These are phyloP conservation scores for Buceros bicornis DNA, from an alignment of 2,797 vertebrate genomes.

Conservation along the genomic window DNA sequence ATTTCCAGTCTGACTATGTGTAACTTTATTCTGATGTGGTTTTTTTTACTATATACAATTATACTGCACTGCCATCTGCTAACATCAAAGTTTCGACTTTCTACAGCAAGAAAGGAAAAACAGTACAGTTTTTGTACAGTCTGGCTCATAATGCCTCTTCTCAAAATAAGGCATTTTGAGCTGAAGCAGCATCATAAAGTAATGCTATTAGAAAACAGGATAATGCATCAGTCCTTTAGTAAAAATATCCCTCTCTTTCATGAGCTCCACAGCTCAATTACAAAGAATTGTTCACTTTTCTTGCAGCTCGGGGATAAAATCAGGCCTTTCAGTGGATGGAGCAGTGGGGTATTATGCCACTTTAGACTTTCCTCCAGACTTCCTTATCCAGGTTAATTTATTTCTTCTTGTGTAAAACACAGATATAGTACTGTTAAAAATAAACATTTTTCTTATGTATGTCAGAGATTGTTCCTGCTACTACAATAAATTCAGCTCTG, in stretches of 20 bases:
- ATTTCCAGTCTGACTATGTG: neutral
- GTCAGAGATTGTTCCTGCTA: neutral
- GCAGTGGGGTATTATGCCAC: neutral
- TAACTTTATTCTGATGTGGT: neutral
- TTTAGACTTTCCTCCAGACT: neutral
- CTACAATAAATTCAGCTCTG: slow-evolving; percentile 10
- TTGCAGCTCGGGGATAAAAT: slow-evolving; percentile 66
- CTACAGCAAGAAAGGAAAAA: neutral
- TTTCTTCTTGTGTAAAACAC: slow-evolving; percentile 1
- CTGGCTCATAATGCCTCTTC: slow-evolving; percentile 27
- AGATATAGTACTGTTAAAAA: neutral
- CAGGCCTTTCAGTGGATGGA: neutral
- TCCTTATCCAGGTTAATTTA: neutral
- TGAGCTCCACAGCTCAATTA: neutral
- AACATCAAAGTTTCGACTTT: neutral
- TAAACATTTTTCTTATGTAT: neutral
- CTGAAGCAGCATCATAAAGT: slow-evolving; percentile 30
- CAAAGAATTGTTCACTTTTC: slow-evolving; percentile 25
- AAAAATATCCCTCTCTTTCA: neutral
- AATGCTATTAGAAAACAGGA: neutral
- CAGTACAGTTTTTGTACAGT: neutral
- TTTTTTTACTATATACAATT: neutral
- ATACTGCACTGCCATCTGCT: neutral
- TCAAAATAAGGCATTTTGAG: neutral
- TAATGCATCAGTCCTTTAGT: neutral